Conservation (phyloP, 2,113 vertebrate species). For the Seriola aureovittata region DNA sequence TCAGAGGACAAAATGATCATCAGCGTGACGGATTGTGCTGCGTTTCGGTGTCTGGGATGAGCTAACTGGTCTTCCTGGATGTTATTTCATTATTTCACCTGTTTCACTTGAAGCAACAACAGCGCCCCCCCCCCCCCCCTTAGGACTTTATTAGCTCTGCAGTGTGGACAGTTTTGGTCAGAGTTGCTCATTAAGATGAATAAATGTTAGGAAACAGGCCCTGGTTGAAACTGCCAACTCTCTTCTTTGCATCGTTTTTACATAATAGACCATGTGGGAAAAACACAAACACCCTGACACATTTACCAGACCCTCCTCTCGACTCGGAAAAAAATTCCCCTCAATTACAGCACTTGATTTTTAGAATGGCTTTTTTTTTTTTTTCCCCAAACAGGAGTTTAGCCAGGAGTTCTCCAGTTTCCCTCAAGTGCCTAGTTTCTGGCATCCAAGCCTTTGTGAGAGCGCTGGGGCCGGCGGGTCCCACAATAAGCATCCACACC, state of each 20-base stretch:
- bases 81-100: too few species aligned
- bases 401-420: slow-evolving; percentile 64
- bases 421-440: slow-evolving; percentile 73
- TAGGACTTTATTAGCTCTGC: too few species aligned
- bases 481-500: slow-evolving; percentile 70
- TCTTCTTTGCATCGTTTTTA: slow-evolving; percentile 15
- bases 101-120: too few species aligned
- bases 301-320: slow-evolving; percentile 48
- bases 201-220: background rate
- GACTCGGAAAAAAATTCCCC: slow-evolving; percentile 49
- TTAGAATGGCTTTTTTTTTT: slow-evolving; percentile 70
- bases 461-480: slow-evolving; percentile 25
- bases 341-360: slow-evolving; percentile 80
- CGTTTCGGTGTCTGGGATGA: too few species aligned
- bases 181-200: background rate
- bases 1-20: too few species aligned
- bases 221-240: slow-evolving; percentile 17
- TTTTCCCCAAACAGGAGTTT: slow-evolving; percentile 41
- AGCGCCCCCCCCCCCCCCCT: too few species aligned
- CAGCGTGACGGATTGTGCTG: too few species aligned
- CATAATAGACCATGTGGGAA: slow-evolving; percentile 12
- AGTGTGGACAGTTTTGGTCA: background rate
- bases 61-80: too few species aligned
- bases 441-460: slow-evolving; percentile 56
- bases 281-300: slow-evolving; percentile 48